Base-by-base conservation (phyloP, 2,797 vertebrate genomes). In the Heteromormyrus szaboi region DNA sequence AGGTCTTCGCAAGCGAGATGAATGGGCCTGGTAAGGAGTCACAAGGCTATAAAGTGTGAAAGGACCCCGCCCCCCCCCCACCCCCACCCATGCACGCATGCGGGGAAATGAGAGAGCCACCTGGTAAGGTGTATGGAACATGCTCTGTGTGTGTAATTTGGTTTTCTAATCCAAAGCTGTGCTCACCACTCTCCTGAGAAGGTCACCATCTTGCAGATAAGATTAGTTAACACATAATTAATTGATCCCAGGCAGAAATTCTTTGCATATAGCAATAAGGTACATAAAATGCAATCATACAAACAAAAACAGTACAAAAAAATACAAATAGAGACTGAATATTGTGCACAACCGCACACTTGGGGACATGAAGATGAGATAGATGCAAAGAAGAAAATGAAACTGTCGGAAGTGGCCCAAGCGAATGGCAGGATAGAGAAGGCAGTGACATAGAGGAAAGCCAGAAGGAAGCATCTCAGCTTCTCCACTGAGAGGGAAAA, bases 31-130 rank as follows among this genome's bases (percentile, higher is more conserved):
- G 85, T 33, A 4, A 33, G 29, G 11, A 14, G 48, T 56, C 11
- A 19, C 22, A 53, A 86, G 50, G 8, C 87, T 92, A 90, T 92
- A 93, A 92, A 91, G 87, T 51, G 59, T 59, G 62, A n/a, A 19
- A 33, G 25, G n/a, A n/a, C n/a, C n/a, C n/a, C n/a, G n/a, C n/a
- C n/a, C n/a, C n/a, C 62, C 62, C 59, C 9, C 2, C 9, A 11
- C 48, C 48, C 48, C 25, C 25, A 1, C 22, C 7, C 59, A 37
- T 33, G 89, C 88, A 6, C 41, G 86, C 90, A 29, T 88, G 72
- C 65, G 88, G 56, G 50, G 11, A 50, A 88, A 62, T 88, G 86
- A 72, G 50, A 81, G 53, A 6, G 19, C 0, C 0, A 53, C 76
- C 4, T 87, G 91, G 92, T 19, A 53, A 53, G 90, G 90, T 89